Base-by-base conservation (phyloP, 2,888 invertebrate species). In the Himalopsyche anomala region DNA sequence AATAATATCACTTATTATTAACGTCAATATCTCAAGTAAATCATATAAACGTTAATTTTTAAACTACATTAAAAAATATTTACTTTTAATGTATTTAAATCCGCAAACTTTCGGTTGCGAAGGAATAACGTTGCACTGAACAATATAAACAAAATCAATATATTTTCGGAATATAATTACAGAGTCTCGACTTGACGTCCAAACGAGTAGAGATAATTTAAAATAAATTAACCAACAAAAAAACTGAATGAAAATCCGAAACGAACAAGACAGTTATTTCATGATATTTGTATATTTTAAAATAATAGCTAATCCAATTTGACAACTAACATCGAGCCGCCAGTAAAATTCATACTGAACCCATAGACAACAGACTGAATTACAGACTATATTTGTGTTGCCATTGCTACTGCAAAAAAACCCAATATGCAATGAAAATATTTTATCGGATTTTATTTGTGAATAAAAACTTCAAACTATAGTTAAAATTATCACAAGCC, bases 81-180 rank as follows among this genome's bases (percentile, higher is more conserved):
- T 74, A 74, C 19, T 38, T 74, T 74, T 36, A 36, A 36, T 15
- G 12, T 36, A 69, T 85, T 81, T 36, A 15, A 74, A 38, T 51
- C 17, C 69, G 5, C 51, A 81, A 74, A 55, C 81, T 45, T 80
- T 42, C 17, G 40, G 80, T 55, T 40, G 38, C 54, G 79, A 79
- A 80, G 54, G 36, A 54, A 15, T 36, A 80, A 80, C 19, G 40
- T 40, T n/a, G 69, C 36, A 69, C 56, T 81, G 81, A 51, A 45
- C 85, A 84, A 42, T 85, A 85, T 85, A 85, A 85, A 85, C 85
- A 85, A 85, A 85, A 85, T 85, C 85, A 82, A 85, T 85, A 85
- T 82, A 85, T 82, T 85, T 84, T 74, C 38, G 38, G 74, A 74
- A 74, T 74, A 74, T 74, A 74, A 74, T 80, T 51, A 80, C 42